phyloP scores from a whole-genome alignment of 2,888 invertebrate species.

The Drosophila yooni region DNA sequence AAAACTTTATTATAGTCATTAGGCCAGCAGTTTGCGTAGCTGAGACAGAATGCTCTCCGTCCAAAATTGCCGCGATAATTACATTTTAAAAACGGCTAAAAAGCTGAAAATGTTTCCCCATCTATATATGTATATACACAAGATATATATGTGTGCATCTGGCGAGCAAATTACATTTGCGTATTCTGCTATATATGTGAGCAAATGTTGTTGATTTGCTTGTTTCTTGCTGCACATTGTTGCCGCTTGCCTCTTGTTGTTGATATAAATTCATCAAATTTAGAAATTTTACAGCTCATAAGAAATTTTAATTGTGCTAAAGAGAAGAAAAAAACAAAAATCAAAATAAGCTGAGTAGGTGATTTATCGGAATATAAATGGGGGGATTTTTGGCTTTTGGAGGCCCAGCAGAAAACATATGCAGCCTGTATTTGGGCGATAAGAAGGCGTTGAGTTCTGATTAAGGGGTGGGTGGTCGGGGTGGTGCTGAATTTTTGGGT shows the following conservation, averaged over 20 bases:
- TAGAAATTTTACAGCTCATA: conserved; percentile 78
- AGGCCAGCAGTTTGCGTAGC: conserved; percentile 2
- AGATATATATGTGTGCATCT: background rate
- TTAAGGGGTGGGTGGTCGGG: conserved; percentile 40
- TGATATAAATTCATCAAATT: conserved; percentile 76
- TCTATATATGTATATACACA: background rate
- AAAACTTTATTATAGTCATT: background rate
- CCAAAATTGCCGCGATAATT: conserved; percentile 44
- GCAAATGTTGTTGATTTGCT: conserved; percentile 3
- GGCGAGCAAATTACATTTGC: conserved; percentile 35
- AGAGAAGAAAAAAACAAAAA: conserved; percentile 23
- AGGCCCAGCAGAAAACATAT: conserved; percentile 29
- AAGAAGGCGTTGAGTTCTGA: conserved; percentile 48
- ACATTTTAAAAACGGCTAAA: conserved; percentile 44
- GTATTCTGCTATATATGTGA: conserved; percentile 17
- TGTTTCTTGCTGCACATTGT: conserved; percentile 48
- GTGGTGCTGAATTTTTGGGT: conserved; percentile 5
- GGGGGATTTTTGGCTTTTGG: conserved; percentile 3
- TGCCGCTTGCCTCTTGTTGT: conserved; percentile 22
- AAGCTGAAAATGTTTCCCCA: conserved; percentile 18
- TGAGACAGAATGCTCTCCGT: conserved; percentile 6
- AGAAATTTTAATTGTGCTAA: conserved; percentile 72
- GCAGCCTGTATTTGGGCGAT: conserved; percentile 35
- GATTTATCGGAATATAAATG: background rate
- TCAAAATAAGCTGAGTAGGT: conserved; percentile 1